phyloP scores from a whole-genome alignment of 2,797 vertebrate species.

The Poliocrania exsul region DNA sequence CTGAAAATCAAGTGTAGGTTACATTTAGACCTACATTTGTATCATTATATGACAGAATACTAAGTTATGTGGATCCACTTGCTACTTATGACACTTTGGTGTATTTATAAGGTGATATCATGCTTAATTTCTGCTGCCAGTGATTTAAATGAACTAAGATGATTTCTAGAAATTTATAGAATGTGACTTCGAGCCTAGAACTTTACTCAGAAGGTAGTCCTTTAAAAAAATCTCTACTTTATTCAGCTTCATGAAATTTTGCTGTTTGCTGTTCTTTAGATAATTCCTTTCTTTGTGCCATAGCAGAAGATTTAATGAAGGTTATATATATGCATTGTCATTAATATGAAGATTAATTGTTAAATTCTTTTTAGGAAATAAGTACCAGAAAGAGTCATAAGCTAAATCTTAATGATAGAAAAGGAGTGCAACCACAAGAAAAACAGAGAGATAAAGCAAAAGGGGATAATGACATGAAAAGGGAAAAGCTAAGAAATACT shows the following conservation, averaged over 20 bases:
- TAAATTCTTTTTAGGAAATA: conserved; percentile 58
- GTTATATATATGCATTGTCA: conserved; percentile 37
- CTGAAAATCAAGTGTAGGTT: neutral
- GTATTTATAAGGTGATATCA: neutral
- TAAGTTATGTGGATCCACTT: neutral
- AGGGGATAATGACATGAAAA: neutral
- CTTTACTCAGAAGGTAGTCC: neutral
- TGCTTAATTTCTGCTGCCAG: neutral
- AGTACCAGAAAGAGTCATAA: conserved; percentile 58
- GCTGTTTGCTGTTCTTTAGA: conserved; percentile 27
- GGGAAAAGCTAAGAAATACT: neutral
- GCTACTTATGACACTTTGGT: neutral
- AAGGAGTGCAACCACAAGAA: conserved; percentile 1
- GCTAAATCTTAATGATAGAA: conserved; percentile 54
- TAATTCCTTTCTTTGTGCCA: conserved; percentile 38
- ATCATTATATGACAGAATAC: neutral
- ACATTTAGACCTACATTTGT: neutral
- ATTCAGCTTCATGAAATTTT: conserved; percentile 38
- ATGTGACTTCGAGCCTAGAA: neutral
- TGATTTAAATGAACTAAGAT: neutral
- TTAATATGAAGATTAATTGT: conserved; percentile 71
- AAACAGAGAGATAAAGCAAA: neutral
- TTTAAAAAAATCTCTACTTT: neutral
- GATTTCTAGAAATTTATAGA: neutral
- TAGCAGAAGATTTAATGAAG: conserved; percentile 62